Evolutionary conservation across 2,113 vertebrate species (phyloP).

Genomic region (Sorex fumeus): DNA sequence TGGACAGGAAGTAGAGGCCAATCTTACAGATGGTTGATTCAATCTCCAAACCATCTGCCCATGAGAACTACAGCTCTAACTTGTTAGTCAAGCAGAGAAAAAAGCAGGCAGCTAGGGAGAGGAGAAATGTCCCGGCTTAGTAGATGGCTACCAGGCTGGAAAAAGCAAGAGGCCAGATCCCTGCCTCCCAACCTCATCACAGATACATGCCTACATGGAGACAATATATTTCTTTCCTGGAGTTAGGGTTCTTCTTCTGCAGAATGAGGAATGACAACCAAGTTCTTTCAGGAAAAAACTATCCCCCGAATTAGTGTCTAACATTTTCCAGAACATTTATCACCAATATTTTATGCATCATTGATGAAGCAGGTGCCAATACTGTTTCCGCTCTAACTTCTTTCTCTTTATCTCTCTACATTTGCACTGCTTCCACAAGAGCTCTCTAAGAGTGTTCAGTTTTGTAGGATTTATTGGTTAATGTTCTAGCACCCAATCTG

Average conservation of each 20-base stretch:
- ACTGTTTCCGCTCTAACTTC: neutral
- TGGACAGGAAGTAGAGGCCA: conserved; percentile 59
- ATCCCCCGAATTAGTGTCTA: neutral
- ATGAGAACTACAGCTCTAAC: neutral
- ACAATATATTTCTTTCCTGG: neutral
- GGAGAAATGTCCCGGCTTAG: neutral
- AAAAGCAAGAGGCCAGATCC: rapidly evolving
- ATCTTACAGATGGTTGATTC: conserved; percentile 61
- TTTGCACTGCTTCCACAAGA: neutral
- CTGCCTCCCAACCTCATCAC: neutral
- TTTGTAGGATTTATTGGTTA: neutral
- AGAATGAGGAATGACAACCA: neutral
- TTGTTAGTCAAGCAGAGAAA: neutral
- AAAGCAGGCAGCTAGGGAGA: neutral
- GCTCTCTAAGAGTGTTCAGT: rapidly evolving
- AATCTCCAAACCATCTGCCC: neutral
- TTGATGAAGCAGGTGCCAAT: neutral
- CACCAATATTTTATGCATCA: rapidly evolving
- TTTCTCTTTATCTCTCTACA: neutral
- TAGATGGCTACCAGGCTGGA: neutral
- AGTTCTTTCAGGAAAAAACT: neutral
- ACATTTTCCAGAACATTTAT: neutral
- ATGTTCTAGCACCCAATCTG: neutral
- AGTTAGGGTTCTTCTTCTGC: neutral
- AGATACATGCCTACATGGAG: neutral